Percentiles rank a stretch among this genome's conserved stretches.
Evolutionary conservation across 2,113 vertebrate species (phyloP).

Genomic region (Peromyscus polionotus): DNA sequence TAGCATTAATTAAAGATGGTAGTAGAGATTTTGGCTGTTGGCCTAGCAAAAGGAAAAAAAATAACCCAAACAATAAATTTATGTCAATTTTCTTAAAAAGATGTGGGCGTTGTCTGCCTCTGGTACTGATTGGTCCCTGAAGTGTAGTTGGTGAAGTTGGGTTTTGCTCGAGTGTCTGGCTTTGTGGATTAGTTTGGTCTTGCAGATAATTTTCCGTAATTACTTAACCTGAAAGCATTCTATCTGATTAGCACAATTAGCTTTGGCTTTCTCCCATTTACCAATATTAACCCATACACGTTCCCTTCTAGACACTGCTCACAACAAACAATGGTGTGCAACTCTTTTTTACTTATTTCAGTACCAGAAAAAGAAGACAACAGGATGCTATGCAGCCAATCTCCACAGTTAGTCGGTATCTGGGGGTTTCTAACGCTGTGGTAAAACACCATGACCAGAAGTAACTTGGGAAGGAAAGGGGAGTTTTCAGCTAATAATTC

Average conservation of each 20-base stretch:
- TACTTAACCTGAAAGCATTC: slow-evolving; percentile 76
- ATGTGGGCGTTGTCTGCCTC: slow-evolving; percentile 70
- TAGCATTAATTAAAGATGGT: slow-evolving; percentile 72
- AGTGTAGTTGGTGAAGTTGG: slow-evolving; percentile 73
- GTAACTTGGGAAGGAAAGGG: background rate
- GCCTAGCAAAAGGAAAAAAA: slow-evolving; percentile 70
- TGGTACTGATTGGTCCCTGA: slow-evolving; percentile 70
- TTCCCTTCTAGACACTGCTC: background rate
- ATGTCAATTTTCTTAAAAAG: slow-evolving; percentile 73
- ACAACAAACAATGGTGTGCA: background rate
- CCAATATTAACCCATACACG: slow-evolving; percentile 37
- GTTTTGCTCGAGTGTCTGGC: slow-evolving; percentile 77
- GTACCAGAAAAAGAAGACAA: slow-evolving; percentile 22
- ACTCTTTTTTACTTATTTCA: slow-evolving; percentile 8
- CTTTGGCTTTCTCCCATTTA: slow-evolving; percentile 67
- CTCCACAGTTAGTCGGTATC: slow-evolving; percentile 2
- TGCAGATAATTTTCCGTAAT: slow-evolving; percentile 79
- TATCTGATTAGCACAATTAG: slow-evolving; percentile 77
- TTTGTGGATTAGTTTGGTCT: slow-evolving; percentile 78
- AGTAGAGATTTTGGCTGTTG: slow-evolving; percentile 74
- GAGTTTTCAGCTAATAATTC: background rate
- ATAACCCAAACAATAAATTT: slow-evolving; percentile 68
- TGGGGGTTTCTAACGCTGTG: background rate
- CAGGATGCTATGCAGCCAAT: background rate
- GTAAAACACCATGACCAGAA: background rate